A percentile compares a stretch with the other conserved stretches of the same genome.
Evolutionary conservation across 2,113 vertebrate species (phyloP).

Genomic region (Nibea albiflora): DNA sequence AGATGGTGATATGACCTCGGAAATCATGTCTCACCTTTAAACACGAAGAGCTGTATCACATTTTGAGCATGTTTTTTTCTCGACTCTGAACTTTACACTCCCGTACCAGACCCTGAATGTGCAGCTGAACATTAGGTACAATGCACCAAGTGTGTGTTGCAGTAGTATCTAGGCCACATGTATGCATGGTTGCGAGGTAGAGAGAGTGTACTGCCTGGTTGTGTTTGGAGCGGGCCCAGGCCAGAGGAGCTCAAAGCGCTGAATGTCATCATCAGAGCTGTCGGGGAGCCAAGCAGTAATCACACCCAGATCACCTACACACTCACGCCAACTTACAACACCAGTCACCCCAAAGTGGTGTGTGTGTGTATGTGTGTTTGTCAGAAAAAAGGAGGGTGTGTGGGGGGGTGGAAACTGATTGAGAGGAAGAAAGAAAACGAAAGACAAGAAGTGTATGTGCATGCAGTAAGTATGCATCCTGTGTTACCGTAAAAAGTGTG

Average conservation of each 20-base stretch:
- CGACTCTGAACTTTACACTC: not conserved
- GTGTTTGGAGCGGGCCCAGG: conserved; percentile 81
- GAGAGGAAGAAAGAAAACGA: conserved; percentile 71
- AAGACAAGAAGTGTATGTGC: conserved; percentile 70
- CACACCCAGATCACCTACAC: conserved; percentile 88
- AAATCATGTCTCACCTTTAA: conserved; percentile 11
- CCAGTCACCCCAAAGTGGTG: conserved; percentile 74
- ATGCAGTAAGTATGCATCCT: conserved; percentile 68
- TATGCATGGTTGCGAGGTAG: conserved; percentile 76
- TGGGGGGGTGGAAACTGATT: conserved; percentile 49
- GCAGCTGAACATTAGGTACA: conserved; percentile 26
- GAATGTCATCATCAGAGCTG: conserved; percentile 87
- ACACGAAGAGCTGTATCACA: not conserved
- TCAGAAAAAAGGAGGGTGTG: conserved; percentile 36
- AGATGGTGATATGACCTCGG: not conserved
- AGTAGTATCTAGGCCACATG: conserved; percentile 71
- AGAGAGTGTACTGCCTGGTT: conserved; percentile 77
- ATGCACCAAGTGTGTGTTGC: conserved; percentile 40
- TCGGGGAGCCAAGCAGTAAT: conserved; percentile 86
- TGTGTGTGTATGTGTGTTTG: conserved; percentile 52
- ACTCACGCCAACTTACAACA: conserved; percentile 85
- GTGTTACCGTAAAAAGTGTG: conserved; percentile 67
- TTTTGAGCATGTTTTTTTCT: conserved; percentile 1
- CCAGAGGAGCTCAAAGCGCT: conserved; percentile 83
- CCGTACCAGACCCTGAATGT: not conserved